Evolutionary conservation across 2,797 vertebrate genomes (phyloP), one percentile per base, ranked within the genome.

Genomic region (Neosalanx taihuensis): DNA sequence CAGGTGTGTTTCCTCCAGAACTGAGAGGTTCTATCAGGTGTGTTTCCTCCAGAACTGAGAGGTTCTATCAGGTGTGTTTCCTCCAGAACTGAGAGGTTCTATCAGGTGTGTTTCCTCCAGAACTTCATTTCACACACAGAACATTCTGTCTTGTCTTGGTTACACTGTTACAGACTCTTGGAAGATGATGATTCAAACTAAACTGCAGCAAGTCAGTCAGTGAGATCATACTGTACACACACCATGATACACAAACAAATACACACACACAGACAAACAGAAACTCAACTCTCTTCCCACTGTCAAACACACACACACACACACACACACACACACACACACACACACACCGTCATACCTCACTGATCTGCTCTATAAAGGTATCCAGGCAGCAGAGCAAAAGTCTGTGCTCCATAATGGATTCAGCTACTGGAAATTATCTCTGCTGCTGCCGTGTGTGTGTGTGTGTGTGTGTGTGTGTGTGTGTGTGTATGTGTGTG

Each of bases 401-500:
- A 67, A 20, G 49, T 3, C 51, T 5, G 33, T 35, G 63, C 63
- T 64, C 7, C 63, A 46, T 64, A 17, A 33, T 63, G 61, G 13
- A 30, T 5, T 62, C 60, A 30, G 60, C 20, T 5, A 62, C 10
- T 31, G 26, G 56, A 58, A 58, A 63, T 18, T 46, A 31, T 63
- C 26, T 35, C 31, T 18, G 29, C 17, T 30, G 37, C 41, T 69
- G 17, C 29, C 13, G 30, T 29, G 7, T 57, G 51, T 56, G 51
- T 68, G 30, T 37, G 53, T 33, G 53, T 58, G 51, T 58, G 67
- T 66, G 41, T 51, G 61, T 35, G 60, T 61, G 23, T 30, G 59
- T 61, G 65, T 53, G 65, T 57, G 66, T 68, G 26, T 53, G 46
- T 56, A 49, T 30, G 66, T 51, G 41, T 67, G 65, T 66, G 4